Evolutionary conservation across 2,797 vertebrate species (phyloP).

Genomic region (Furcifer pardalis): DNA sequence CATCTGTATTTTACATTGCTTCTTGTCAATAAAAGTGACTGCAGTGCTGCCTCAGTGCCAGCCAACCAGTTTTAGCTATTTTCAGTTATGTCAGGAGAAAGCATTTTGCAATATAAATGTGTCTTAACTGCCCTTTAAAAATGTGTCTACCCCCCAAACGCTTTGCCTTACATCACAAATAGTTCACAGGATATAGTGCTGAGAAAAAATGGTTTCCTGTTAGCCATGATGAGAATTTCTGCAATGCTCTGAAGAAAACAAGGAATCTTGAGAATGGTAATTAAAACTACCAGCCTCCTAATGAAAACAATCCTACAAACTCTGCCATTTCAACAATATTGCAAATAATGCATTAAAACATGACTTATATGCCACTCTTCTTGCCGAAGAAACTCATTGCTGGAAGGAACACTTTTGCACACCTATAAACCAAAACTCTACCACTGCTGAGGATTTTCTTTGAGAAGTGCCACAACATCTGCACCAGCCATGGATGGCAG

Average conservation of each 20-base stretch:
- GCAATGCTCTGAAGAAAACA: neutral
- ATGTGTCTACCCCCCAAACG: neutral
- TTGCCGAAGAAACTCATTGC: too few relatives aligned
- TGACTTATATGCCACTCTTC: too few relatives aligned
- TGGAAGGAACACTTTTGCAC: too few relatives aligned
- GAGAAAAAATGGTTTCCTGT: neutral
- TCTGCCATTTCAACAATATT: neutral
- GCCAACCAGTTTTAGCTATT: neutral
- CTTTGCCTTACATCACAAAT: neutral
- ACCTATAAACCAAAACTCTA: too few relatives aligned
- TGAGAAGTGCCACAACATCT: too few relatives aligned
- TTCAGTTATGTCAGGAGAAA: neutral
- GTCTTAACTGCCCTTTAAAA: too few relatives aligned
- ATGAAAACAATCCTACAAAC: neutral
- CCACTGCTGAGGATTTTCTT: too few relatives aligned
- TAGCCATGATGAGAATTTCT: neutral
- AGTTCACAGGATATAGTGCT: neutral
- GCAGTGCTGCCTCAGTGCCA: neutral
- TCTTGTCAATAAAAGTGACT: neutral
- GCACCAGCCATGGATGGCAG: too few relatives aligned
- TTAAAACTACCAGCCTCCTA: neutral
- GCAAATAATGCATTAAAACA: neutral
- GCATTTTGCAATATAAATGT: neutral
- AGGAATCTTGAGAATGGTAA: neutral
- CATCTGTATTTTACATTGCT: neutral